Evolutionary conservation across 2,888 invertebrate species (phyloP).

Genomic region (Thyatira batis): DNA sequence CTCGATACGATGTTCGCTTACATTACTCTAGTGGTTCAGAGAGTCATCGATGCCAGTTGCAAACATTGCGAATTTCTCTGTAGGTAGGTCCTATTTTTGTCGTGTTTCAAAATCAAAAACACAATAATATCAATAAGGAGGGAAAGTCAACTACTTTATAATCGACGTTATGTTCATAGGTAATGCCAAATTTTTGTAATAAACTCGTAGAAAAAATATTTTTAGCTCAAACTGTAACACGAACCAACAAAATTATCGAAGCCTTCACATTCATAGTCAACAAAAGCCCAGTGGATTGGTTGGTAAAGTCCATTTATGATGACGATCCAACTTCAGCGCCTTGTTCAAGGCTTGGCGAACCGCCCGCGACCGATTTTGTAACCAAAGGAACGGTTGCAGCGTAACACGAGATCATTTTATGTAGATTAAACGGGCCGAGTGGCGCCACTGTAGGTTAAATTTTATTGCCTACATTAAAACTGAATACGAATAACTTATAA

Average conservation of each 20-base stretch:
- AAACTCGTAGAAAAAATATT: too few species aligned
- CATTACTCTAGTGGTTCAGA: neutral
- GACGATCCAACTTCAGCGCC: neutral
- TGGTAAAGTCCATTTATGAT: neutral
- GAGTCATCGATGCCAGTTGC: neutral
- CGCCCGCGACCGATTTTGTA: neutral
- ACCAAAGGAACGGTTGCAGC: neutral
- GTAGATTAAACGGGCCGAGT: neutral
- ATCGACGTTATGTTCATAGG: too few species aligned
- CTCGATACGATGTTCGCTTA: neutral
- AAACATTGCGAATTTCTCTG: neutral
- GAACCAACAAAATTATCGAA: neutral
- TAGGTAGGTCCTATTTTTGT: too few species aligned
- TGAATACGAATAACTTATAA: neutral
- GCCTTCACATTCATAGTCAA: neutral
- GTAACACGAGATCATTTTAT: neutral
- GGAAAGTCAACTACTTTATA: too few species aligned
- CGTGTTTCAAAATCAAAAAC: too few species aligned
- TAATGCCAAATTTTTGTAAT: too few species aligned
- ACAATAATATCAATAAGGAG: too few species aligned
- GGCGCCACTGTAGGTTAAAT: constrained; percentile 6
- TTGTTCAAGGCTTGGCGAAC: neutral
- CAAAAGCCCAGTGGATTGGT: neutral
- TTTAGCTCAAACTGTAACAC: too few species aligned
- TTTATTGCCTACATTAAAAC: constrained; percentile 4